Conservation (phyloP, 1,140 invertebrate species). For the Berghia stephanieae region DNA sequence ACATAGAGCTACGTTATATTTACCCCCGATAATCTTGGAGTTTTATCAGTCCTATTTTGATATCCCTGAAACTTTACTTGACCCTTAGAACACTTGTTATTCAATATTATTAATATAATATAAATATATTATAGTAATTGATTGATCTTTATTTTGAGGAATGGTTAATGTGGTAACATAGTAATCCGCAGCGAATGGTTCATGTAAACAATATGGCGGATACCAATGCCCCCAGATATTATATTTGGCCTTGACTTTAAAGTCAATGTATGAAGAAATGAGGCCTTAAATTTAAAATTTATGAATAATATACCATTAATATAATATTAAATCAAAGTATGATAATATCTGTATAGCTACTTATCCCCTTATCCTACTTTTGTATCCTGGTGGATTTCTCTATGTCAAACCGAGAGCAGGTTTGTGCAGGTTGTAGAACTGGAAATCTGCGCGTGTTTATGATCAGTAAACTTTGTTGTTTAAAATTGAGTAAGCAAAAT, state of each 20-base stretch:
- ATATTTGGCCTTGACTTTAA: not conserved
- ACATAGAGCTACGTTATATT: too few species aligned
- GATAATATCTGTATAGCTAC: not conserved
- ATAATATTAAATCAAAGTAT: not conserved
- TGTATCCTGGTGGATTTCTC: not conserved
- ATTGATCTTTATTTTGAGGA: not conserved
- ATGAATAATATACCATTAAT: not conserved
- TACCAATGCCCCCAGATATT: too few species aligned
- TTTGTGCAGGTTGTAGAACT: too few species aligned
- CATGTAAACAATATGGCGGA: slow-evolving; percentile 31
- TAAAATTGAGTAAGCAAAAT: too few species aligned
- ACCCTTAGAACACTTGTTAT: too few species aligned
- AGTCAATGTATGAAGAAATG: not conserved
- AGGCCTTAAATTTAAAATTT: not conserved
- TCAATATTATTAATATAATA: not conserved
- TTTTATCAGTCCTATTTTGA: not conserved
- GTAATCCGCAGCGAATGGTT: slow-evolving; percentile 25
- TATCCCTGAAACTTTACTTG: not conserved
- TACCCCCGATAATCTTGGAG: not conserved
- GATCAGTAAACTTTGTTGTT: too few species aligned
- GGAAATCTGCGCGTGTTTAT: too few species aligned
- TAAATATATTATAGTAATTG: not conserved
- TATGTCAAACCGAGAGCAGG: too few species aligned
- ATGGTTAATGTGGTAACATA: slow-evolving; percentile 9
- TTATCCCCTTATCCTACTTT: not conserved